Base-by-base conservation (phyloP, 2,113 vertebrate species). In the Corythoichthys intestinalis region DNA sequence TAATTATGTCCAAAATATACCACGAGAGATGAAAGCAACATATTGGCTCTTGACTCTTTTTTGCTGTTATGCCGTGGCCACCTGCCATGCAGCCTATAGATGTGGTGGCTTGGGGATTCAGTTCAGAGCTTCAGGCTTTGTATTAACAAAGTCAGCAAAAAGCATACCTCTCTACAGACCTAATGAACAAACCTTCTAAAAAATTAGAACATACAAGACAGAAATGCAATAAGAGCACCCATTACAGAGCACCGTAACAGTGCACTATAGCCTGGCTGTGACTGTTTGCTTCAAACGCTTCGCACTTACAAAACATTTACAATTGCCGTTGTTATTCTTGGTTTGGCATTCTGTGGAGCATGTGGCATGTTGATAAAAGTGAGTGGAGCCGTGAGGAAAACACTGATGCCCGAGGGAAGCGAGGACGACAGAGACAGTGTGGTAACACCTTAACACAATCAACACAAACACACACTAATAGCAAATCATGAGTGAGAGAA, bases 91-190 rank as follows among this genome's bases (percentile, higher is more conserved):
- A 67, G 61, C 59, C 50, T 68, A 62, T 17, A 67, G 72, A 77
- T 15, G 67, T 60, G 81, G 81, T 76, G 75, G 78, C 78, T 74
- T 57, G 3, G 41, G 71, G 57, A 72, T 78, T 90, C 73, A 64
- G 79, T 54, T 63, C 17, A 74, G 73, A 73, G 76, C 75, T 75
- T 81, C 70, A 28, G 78, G 80, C 78, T 79, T 76, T 68, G 65
- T 78, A 86, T 69, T 73, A 71, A 82, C 80, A 73, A 70, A 84
- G 84, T 89, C 89, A 86, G 86, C 87, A 86, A 78, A 86, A 89
- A 78, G 75, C 69, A 41, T 67, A 71, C 83, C 75, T 85, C 81
- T 80, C 82, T 63, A 68, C 71, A 76, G 83, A 83, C 71, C 83
- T 74, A 77, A 84, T 74, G 77, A 88, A 86, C 79, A 77, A 72